These are phyloP conservation scores for Hylaeus volcanicus DNA, from an alignment of 1,140 invertebrate genomes.

Conservation along the genomic window DNA sequence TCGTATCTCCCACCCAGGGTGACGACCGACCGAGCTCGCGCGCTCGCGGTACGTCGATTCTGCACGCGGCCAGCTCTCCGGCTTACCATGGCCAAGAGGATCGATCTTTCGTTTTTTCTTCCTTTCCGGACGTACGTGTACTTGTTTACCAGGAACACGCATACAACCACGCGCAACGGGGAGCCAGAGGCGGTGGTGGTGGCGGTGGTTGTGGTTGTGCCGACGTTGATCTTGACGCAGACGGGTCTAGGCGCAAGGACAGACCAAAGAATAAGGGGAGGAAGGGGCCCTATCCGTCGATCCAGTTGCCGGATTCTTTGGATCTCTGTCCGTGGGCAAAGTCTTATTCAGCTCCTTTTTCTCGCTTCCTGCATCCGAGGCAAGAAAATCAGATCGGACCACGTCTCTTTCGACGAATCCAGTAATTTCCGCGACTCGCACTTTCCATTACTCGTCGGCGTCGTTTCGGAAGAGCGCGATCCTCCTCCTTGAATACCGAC, in stretches of 20 bases:
- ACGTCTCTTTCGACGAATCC: too few species aligned
- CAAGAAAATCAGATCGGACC: background rate
- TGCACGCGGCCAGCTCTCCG: slow-evolving; percentile 46
- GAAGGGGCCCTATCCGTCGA: slow-evolving; percentile 23
- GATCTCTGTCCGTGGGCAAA: too few species aligned
- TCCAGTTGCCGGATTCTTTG: background rate
- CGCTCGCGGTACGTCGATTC: slow-evolving; percentile 56
- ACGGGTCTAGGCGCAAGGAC: slow-evolving; percentile 69
- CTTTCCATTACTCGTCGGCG: background rate
- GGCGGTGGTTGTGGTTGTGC: background rate
- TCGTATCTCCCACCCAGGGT: slow-evolving; percentile 77
- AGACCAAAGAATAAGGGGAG: slow-evolving; percentile 34
- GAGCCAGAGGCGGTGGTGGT: background rate
- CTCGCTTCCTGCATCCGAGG: background rate
- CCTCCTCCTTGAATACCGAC: background rate
- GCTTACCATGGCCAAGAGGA: slow-evolving; percentile 54
- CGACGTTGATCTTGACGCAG: too few species aligned
- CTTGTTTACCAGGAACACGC: slow-evolving; percentile 25
- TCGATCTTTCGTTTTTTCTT: slow-evolving; percentile 62
- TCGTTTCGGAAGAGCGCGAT: background rate
- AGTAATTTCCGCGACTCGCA: background rate
- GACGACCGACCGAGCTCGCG: slow-evolving; percentile 30
- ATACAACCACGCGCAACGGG: slow-evolving; percentile 2
- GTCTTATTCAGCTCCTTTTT: slow-evolving; percentile 4
- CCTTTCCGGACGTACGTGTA: slow-evolving; percentile 55